phyloP scores from a whole-genome alignment of 2,113 vertebrate genomes.

The Mastomys natalensis region DNA sequence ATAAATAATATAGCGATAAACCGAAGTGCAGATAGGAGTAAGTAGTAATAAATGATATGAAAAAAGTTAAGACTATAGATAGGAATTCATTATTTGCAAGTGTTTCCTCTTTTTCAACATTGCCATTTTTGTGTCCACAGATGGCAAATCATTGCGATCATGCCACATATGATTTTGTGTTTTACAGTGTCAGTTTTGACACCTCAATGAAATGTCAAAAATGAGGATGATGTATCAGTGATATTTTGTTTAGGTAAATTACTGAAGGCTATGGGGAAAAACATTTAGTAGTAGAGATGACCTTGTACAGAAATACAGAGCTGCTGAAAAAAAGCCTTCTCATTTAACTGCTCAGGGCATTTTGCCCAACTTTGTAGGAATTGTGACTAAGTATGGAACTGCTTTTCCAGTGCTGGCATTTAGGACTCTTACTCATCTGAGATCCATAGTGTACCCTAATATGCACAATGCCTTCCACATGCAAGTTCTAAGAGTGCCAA shows the following conservation, averaged over 20 bases:
- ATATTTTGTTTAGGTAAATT: neutral
- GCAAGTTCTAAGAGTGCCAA: neutral
- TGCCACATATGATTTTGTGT: too few relatives aligned
- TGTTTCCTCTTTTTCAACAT: neutral
- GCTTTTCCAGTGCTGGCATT: neutral
- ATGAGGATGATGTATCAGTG: neutral
- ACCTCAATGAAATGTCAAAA: neutral
- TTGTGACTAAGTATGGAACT: too few relatives aligned
- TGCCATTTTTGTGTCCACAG: neutral
- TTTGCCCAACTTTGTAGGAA: neutral
- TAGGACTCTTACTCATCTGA: neutral
- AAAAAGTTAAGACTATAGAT: neutral
- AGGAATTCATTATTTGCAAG: neutral
- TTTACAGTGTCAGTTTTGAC: neutral
- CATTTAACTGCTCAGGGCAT: neutral
- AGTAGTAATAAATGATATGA: too few relatives aligned
- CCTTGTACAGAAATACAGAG: neutral
- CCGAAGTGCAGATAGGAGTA: neutral
- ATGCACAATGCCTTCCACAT: neutral
- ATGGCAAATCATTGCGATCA: neutral
- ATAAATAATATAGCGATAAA: neutral
- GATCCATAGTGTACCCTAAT: too few relatives aligned
- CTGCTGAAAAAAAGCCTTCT: neutral
- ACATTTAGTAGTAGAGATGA: neutral
- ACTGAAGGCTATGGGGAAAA: neutral